phyloP scores from a whole-genome alignment of 64 coral and sea anemone species.

The Pocillopora damicornis region DNA sequence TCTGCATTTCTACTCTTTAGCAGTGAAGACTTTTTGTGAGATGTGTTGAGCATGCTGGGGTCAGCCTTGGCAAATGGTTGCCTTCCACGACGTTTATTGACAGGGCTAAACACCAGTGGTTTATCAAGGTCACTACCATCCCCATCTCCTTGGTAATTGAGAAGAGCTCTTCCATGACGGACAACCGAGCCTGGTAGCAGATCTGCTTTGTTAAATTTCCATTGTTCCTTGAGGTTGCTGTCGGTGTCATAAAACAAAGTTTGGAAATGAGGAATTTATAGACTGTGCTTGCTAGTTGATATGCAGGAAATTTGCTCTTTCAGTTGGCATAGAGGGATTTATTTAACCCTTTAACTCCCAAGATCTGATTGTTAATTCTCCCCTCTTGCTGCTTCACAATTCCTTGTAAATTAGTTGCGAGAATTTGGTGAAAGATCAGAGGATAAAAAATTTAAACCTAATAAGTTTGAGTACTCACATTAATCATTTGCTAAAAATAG shows the following conservation, averaged over 20 bases:
- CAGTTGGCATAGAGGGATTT: too few relatives aligned
- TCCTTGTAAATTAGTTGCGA: too few relatives aligned
- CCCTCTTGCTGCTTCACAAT: too few relatives aligned
- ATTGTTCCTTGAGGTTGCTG: slow-evolving; percentile 71
- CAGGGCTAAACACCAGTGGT: slow-evolving; percentile 46
- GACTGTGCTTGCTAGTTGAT: too few relatives aligned
- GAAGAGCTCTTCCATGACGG: slow-evolving; percentile 82
- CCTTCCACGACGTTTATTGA: slow-evolving; percentile 13
- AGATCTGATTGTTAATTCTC: too few relatives aligned
- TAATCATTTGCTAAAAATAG: too few relatives aligned
- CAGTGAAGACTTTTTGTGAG: slow-evolving; percentile 33
- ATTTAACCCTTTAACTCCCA: too few relatives aligned
- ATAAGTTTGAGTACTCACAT: too few relatives aligned
- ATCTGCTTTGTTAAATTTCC: slow-evolving; percentile 61
- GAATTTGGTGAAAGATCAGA: too few relatives aligned
- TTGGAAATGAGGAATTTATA: neutral
- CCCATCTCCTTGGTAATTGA: slow-evolving; percentile 69
- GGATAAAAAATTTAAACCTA: too few relatives aligned
- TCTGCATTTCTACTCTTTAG: slow-evolving; percentile 4
- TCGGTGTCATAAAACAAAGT: neutral
- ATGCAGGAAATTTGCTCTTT: too few relatives aligned
- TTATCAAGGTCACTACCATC: neutral
- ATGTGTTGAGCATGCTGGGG: slow-evolving; percentile 55
- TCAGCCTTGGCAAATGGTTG: slow-evolving; percentile 50
- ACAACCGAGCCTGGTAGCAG: slow-evolving; percentile 42